A percentile compares a stretch with the other conserved stretches of the same genome.
Conservation (phyloP, 2,113 vertebrate genomes). For the Pogona vitticeps region DNA sequence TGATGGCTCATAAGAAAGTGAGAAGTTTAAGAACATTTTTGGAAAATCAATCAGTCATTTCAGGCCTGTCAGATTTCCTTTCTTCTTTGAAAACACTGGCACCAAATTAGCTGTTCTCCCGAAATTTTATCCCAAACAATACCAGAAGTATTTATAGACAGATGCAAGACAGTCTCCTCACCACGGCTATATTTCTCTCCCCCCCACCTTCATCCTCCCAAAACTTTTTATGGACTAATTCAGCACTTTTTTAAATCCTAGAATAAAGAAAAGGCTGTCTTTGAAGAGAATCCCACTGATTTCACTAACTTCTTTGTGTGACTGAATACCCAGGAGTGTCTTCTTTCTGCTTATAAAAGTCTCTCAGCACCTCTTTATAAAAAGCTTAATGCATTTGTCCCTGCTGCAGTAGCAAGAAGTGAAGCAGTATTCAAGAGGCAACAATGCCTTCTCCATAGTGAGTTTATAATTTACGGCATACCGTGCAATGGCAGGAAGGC, state of each 20-base stretch:
- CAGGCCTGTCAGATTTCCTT: background rate
- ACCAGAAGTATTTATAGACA: background rate
- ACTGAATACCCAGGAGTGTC: background rate
- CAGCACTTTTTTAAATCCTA: background rate
- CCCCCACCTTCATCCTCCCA: too few relatives aligned
- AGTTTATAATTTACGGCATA: slow-evolving; percentile 35
- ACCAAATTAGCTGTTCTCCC: background rate
- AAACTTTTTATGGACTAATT: background rate
- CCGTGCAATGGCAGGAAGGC: slow-evolving; percentile 39
- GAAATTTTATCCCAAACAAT: too few relatives aligned
- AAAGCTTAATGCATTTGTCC: background rate
- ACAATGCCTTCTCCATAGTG: background rate
- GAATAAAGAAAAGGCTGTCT: background rate
- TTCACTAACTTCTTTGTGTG: background rate
- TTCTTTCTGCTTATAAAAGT: background rate
- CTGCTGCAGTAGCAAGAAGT: slow-evolving; percentile 34
- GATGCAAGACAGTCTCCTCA: background rate
- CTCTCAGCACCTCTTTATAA: background rate
- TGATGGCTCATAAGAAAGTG: too few relatives aligned
- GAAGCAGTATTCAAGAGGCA: slow-evolving; percentile 34
- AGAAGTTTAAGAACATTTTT: too few relatives aligned
- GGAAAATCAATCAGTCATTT: background rate
- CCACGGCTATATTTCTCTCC: background rate
- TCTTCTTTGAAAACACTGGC: background rate
- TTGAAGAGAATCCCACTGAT: background rate